Base-by-base conservation (phyloP, 35 echinoderm and acorn worm species). In the Apostichopus parvimensis region DNA sequence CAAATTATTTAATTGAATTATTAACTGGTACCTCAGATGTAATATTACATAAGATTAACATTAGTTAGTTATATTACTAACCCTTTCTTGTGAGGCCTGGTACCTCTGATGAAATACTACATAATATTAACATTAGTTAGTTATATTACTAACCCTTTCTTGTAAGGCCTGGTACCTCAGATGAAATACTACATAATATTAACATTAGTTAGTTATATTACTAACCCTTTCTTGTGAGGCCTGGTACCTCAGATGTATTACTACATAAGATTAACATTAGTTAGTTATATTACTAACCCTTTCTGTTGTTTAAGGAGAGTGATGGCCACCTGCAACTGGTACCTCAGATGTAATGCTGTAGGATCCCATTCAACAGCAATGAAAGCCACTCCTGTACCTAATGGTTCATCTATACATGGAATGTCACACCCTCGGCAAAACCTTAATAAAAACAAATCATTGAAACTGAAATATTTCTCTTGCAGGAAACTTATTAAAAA, bases 391-490 rank as follows among this genome's bases (percentile, higher is more conserved):
- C 97, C 95, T 5, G 93, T 62, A 34, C 80, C 91, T 45, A 98
- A 93, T 3, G 93, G 34, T 56, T 96, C 93, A 14, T 83, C 77
- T 8, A 64, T 84, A 85, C 97, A 98, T 9, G 87, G 78, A 77
- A 98, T 96, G 72, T 98, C 94, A 93, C 97, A 98, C 5, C 97
- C 97, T 82, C 97, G 77, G 87, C 97, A 98, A 92, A 98, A 98
- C 91, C 97, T 98, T 54, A 45, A 4, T 4, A 45, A 45, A 45
- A 45, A 45, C 34, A 45, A 45, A 45, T 45, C 34, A 45, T 4
- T 45, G 34, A 45, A 45, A 45, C 4, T 45, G 34, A 45, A 45
- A 4, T 45, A 45, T 45, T 45, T 45, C 2, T 45, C 34, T 45
- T 45, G 34, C 34, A 45, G 34, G 34, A 45, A 45, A 45, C 34